Evolutionary conservation across 2,888 invertebrate genomes (phyloP).

Genomic region (Sclerodermus sp.): DNA sequence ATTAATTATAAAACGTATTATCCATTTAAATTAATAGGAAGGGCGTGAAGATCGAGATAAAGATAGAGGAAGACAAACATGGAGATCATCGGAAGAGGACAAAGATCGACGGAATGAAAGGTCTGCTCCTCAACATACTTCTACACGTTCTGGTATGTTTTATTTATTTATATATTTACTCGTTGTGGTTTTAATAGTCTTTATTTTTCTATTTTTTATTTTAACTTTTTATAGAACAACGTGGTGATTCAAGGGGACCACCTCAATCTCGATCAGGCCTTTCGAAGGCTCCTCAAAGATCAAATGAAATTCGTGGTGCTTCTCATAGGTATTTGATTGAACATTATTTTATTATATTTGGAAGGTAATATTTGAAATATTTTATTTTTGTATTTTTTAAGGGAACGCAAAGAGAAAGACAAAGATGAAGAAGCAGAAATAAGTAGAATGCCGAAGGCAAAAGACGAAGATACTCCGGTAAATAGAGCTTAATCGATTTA

Average conservation of each 20-base stretch:
- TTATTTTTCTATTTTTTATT: not conserved
- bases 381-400: constrained; percentile 10
- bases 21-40: constrained; percentile 38
- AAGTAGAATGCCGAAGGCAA: constrained; percentile 70
- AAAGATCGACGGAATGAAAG: constrained; percentile 36
- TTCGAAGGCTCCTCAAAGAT: constrained; percentile 24
- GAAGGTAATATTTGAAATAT: not conserved
- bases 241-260: constrained; percentile 37
- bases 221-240: constrained; percentile 26
- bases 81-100: constrained; percentile 47
- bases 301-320: constrained; percentile 35
- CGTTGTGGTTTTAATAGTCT: no score
- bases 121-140: constrained; percentile 30
- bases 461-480: constrained; percentile 74
- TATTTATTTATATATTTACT: not conserved
- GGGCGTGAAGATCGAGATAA: constrained; percentile 44
- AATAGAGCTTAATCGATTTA: constrained; percentile 39
- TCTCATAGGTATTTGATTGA: constrained; percentile 31
- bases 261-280: constrained; percentile 26
- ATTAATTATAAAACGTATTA: no score
- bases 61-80: constrained; percentile 37
- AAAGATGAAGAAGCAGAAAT: constrained; percentile 56
- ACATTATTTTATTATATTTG: not conserved
- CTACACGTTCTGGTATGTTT: constrained; percentile 36
- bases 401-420: constrained; percentile 40